A percentile compares a stretch with the other conserved stretches of the same genome.
Conservation (phyloP, 2,797 vertebrate genomes). For the Dryobates pubescens region DNA sequence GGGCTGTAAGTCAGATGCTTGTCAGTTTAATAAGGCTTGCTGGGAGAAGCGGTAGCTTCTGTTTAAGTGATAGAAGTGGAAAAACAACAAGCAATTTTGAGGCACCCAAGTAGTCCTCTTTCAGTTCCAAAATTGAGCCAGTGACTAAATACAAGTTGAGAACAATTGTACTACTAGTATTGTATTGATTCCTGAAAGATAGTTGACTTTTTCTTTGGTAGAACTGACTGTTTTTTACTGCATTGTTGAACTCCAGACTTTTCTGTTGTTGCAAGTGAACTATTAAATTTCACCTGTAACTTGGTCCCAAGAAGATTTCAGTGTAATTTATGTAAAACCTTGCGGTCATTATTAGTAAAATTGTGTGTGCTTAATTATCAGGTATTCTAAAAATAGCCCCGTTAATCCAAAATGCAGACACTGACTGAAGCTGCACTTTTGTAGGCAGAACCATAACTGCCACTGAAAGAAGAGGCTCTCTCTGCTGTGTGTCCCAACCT, state of each 20-base stretch:
- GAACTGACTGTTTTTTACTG: neutral
- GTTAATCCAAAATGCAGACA: neutral
- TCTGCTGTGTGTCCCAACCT: neutral
- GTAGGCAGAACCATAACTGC: neutral
- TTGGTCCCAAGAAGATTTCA: neutral
- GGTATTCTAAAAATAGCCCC: neutral
- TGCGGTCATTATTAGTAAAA: neutral
- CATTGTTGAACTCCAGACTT: neutral
- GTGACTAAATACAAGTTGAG: neutral
- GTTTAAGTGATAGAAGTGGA: neutral
- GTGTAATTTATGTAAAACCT: neutral
- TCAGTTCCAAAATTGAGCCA: neutral
- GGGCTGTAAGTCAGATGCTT: neutral
- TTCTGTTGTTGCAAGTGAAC: neutral
- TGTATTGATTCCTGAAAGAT: neutral
- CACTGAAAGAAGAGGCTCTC: accelerated
- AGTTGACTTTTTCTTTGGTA: neutral
- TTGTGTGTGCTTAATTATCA: neutral
- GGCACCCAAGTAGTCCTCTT: neutral
- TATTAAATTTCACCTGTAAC: neutral
- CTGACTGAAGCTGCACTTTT: neutral
- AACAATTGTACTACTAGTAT: neutral
- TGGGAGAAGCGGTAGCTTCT: neutral
- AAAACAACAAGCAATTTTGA: neutral
- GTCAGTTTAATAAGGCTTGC: neutral